Conservation (phyloP, 2,888 invertebrate species). For the Patella depressa region DNA sequence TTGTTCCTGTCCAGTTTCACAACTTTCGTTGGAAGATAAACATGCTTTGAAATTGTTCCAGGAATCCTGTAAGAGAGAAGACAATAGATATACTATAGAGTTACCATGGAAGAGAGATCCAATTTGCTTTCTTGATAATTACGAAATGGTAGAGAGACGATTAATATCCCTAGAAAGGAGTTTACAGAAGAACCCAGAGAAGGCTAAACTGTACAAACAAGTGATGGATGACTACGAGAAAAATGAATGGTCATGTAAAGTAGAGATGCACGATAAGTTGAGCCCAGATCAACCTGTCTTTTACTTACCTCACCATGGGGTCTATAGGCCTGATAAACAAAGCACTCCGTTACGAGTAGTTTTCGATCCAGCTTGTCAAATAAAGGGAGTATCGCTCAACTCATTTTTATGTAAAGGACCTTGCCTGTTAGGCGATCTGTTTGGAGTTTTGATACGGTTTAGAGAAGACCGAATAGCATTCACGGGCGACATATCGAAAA, state of each 20-base stretch:
- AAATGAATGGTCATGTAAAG: constrained; percentile 12
- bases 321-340: constrained; percentile 22
- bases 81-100: constrained; percentile 6
- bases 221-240: constrained; percentile 1
- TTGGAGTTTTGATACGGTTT: constrained; percentile 15
- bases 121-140: background rate
- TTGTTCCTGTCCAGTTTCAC: constrained; percentile 17
- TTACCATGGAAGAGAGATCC: background rate
- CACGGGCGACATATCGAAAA: constrained; percentile 7
- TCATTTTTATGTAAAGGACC: constrained; percentile 16
- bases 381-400: constrained; percentile 14
- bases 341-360: constrained; percentile 23
- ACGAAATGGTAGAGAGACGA: background rate
- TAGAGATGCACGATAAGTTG: background rate
- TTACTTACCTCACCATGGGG: constrained; percentile 28
- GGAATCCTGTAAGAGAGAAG: constrained; percentile 18
- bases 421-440: constrained; percentile 12
- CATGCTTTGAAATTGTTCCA: constrained; percentile 18
- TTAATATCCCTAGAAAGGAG: background rate
- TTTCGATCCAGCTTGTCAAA: constrained; percentile 24
- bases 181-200: constrained; percentile 9
- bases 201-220: constrained; percentile 2
- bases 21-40: constrained; percentile 15
- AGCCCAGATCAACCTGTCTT: background rate
- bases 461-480: constrained; percentile 3